A percentile compares a stretch with the other conserved stretches of the same genome.
Evolutionary conservation across 2,113 vertebrate genomes (phyloP).

Genomic region (Lethenteron camtschaticum): DNA sequence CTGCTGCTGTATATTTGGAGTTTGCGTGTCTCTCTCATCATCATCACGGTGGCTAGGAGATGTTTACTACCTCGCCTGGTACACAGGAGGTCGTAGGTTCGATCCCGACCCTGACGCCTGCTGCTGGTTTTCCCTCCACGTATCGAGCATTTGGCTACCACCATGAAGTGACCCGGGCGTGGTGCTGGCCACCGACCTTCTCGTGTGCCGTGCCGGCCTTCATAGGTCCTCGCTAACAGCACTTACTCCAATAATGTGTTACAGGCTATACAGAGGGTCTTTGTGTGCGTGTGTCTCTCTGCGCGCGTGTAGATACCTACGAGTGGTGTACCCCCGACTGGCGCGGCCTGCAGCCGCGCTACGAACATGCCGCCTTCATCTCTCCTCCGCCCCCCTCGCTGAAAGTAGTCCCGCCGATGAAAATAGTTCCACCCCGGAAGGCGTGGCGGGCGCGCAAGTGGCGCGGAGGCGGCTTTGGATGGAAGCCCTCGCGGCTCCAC

Average conservation of each 20-base stretch:
- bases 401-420: no score
- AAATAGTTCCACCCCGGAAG: no score
- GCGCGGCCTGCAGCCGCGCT: neutral
- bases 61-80: no score
- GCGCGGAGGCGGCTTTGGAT: no score
- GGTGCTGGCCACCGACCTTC: neutral
- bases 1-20: no score
- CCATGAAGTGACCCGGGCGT: neutral
- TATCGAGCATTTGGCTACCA: neutral
- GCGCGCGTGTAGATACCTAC: neutral
- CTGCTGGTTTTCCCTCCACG: neutral
- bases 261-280: neutral
- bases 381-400: neutral
- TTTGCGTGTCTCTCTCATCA: no score
- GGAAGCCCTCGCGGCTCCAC: no score
- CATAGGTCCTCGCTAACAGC: neutral
- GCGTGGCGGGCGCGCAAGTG: no score
- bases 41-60: no score
- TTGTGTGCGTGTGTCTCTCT: neutral
- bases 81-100: no score
- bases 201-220: neutral
- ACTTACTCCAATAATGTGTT: neutral
- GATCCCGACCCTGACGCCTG: no score
- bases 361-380: neutral
- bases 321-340: constrained; percentile 1